A percentile compares a stretch with the other conserved stretches of the same genome.
These are phyloP conservation scores for Anagrus nilaparvatae DNA, from an alignment of 1,140 invertebrate genomes.

Conservation along the genomic window DNA sequence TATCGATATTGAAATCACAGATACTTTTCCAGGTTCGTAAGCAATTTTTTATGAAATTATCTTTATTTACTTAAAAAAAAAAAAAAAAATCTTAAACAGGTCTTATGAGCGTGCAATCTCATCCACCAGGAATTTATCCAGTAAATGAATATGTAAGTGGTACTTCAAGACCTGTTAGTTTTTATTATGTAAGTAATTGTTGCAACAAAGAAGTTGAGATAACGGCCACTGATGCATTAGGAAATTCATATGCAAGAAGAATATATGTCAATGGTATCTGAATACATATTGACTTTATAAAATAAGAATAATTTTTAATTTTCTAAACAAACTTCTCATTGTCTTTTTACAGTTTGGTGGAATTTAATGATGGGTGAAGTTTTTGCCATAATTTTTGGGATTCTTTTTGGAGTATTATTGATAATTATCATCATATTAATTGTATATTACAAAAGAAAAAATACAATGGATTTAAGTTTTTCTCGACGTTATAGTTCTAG, in stretches of 20 bases:
- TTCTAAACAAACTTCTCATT: too few species aligned
- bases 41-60: too few species aligned
- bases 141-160: slow-evolving; percentile 46
- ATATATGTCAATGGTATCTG: slow-evolving; percentile 49
- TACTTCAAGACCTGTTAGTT: slow-evolving; percentile 43
- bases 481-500: slow-evolving; percentile 36
- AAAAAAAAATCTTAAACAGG: too few species aligned
- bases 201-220: slow-evolving; percentile 48
- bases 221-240: slow-evolving; percentile 46
- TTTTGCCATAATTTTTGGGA: slow-evolving; percentile 38
- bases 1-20: slow-evolving; percentile 47
- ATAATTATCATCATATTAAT: slow-evolving; percentile 30
- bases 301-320: too few species aligned
- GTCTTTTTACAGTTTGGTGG: slow-evolving; percentile 30
- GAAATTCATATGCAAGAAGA: slow-evolving; percentile 45
- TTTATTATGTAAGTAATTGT: slow-evolving; percentile 51
- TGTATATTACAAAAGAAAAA: slow-evolving; percentile 26
- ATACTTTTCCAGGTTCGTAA: slow-evolving; percentile 45
- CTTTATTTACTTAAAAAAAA: too few species aligned
- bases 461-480: slow-evolving; percentile 35
- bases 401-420: slow-evolving; percentile 31
- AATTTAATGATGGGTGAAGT: slow-evolving; percentile 37
- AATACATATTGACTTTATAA: neutral
- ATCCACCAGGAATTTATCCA: slow-evolving; percentile 39
- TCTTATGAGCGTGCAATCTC: slow-evolving; percentile 46